Evolutionary conservation across 2,888 invertebrate species (phyloP).

Genomic region (Lepidonotus clava): DNA sequence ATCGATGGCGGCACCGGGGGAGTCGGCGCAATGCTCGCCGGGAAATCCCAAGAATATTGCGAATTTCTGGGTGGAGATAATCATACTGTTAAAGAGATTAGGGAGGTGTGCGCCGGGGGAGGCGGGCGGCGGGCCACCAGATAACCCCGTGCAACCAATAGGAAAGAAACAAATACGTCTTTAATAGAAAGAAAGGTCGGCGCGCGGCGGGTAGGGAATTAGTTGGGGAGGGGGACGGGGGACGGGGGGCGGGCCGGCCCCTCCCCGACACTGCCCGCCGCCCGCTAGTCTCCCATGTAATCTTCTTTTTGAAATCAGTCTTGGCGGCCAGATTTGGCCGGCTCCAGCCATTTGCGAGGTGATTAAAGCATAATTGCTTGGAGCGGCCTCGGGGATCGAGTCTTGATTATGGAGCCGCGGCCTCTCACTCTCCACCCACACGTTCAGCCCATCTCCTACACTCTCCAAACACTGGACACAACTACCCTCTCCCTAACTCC

Average conservation of each 20-base stretch:
- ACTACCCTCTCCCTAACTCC: neutral
- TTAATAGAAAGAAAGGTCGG: slow-evolving; percentile 52
- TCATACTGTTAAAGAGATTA: slow-evolving; percentile 56
- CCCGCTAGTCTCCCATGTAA: slow-evolving; percentile 31
- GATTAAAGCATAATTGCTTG: slow-evolving; percentile 51
- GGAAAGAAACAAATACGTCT: slow-evolving; percentile 55
- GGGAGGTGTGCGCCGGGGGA: neutral
- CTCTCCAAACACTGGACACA: neutral
- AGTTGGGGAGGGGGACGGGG: slow-evolving; percentile 3
- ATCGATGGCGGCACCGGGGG: slow-evolving; percentile 35
- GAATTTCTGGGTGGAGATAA: slow-evolving; percentile 31
- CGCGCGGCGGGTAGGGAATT: slow-evolving; percentile 5
- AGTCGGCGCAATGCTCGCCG: neutral
- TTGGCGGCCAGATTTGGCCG: slow-evolving; percentile 51
- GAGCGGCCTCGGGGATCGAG: slow-evolving; percentile 42
- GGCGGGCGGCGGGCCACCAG: neutral
- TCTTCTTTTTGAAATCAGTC: slow-evolving; percentile 55
- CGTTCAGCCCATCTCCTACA: neutral
- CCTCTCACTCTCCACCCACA: neutral
- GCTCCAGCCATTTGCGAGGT: slow-evolving; percentile 51
- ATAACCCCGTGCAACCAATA: slow-evolving; percentile 42
- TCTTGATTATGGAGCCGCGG: slow-evolving; percentile 22
- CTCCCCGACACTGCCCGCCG: neutral
- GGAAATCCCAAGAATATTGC: slow-evolving; percentile 55
- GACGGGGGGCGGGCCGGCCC: neutral